A percentile compares a stretch with the other conserved stretches of the same genome.
Evolutionary conservation across 2,797 vertebrate genomes (phyloP).

Genomic region (Danio jaintianensis): DNA sequence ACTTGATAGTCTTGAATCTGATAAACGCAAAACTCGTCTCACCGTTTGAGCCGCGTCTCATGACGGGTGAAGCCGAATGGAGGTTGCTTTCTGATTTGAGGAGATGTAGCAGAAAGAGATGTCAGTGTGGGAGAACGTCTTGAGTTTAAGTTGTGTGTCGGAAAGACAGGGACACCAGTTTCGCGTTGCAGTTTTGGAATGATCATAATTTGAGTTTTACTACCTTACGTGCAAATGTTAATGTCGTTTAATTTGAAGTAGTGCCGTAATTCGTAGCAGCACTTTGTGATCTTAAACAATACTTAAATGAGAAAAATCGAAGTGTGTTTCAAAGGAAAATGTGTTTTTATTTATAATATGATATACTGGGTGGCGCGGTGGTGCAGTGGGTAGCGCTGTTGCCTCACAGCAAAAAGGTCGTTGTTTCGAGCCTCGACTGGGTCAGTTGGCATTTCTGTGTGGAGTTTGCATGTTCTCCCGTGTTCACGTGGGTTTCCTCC

Average conservation of each 20-base stretch:
- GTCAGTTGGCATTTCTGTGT: no score
- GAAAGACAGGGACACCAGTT: background rate
- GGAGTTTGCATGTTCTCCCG: no score
- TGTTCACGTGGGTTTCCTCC: no score
- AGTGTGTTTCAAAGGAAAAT: no score
- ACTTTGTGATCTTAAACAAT: no score
- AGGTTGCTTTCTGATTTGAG: conserved; percentile 28
- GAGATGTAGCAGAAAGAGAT: conserved; percentile 10
- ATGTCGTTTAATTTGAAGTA: background rate
- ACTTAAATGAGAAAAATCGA: no score
- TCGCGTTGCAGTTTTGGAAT: background rate
- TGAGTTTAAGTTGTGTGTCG: background rate
- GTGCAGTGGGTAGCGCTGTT: no score
- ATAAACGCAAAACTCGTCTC: conserved; percentile 39
- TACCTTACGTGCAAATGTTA: background rate
- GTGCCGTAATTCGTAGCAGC: no score
- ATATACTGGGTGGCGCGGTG: no score
- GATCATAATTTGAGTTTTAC: background rate
- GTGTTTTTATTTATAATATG: no score
- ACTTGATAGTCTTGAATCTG: conserved; percentile 41
- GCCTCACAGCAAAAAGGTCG: no score
- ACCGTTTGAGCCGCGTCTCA: conserved; percentile 24
- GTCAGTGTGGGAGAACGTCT: background rate
- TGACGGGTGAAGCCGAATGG: conserved; percentile 31
- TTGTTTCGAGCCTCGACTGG: no score